Base-by-base conservation (phyloP, 2,888 invertebrate genomes). In the Philereme vetulata region DNA sequence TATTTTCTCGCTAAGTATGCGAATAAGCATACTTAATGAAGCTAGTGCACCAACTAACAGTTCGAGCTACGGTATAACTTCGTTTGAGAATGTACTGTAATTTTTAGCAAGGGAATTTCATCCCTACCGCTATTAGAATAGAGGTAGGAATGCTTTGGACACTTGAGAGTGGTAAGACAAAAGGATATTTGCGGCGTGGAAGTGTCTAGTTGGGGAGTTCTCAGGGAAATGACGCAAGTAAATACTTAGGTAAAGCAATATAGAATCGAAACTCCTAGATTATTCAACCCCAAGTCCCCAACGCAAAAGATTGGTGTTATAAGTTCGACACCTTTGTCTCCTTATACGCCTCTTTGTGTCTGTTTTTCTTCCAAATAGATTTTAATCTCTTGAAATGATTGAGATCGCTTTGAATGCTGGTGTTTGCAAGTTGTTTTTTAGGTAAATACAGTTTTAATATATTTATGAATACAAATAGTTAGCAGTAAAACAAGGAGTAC, bases 151-250 rank as follows among this genome's bases (percentile, higher is more conserved):
- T 43, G n/a, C 21, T 42, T 44, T 32, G 4, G 46, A 11, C 33
- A 21, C 45, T 21, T 35, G 40, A 36, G 53, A 9, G 32, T 33
- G 36, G 46, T 35, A 42, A 35, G 45, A 45, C 45, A 45, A 51
- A 50, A 56, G 56, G 43, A 51, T 51, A 38, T 56, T 45, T 56
- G 50, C 10, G 50, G 50, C 36, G 38, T 38, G 55, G 43, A 49
- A 56, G 49, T 49, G 45, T 49, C 55, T 54, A 34, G 54, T 38
- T 38, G 45, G 50, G 34, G 45, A 56, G 44, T 56, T 56, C 45
- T 56, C 32, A 32, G 10, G 8, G 42, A 34, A 33, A 21, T n/a
- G 7, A 4, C 10, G 7, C 1, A 49, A n/a, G 42, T 11, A 21
- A 35, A 47, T 11, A 21, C 21, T 21, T 21, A 21, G 21, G 2